Conservation (phyloP, 2,113 vertebrate species). For the Sander lucioperca region DNA sequence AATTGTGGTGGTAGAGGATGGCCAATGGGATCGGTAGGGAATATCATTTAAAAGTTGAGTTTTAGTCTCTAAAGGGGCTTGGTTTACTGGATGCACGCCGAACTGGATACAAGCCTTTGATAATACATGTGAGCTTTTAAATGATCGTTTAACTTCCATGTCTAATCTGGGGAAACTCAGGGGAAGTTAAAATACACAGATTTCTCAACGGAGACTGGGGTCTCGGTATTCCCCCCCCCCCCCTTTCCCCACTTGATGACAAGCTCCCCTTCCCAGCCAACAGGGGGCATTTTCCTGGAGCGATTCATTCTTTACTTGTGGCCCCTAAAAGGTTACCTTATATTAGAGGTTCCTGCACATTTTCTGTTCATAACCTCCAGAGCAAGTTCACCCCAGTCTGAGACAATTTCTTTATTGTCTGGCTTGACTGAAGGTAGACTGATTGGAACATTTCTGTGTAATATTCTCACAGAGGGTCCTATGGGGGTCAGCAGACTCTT, state of each 20-base stretch:
- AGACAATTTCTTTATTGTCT: not conserved
- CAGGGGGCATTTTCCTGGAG: not conserved
- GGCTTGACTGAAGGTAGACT: not conserved
- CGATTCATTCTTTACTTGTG: slow-evolving; percentile 1
- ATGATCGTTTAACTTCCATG: fast-evolving
- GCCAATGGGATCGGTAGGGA: not conserved
- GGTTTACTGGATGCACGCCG: not conserved
- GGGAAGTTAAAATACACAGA: not conserved
- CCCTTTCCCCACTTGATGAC: not conserved
- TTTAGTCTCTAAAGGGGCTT: not conserved
- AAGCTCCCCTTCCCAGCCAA: not conserved
- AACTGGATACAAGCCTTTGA: fast-evolving
- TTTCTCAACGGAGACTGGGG: slow-evolving; percentile 6
- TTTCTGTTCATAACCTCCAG: not conserved
- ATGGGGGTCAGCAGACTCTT: not conserved
- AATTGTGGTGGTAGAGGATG: too few relatives aligned
- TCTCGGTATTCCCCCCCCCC: not conserved
- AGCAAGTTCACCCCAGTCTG: not conserved
- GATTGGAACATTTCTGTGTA: not conserved
- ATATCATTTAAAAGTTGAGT: fast-evolving
- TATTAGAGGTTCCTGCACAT: not conserved
- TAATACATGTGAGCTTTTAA: fast-evolving
- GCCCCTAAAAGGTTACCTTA: not conserved
- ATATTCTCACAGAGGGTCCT: not conserved
- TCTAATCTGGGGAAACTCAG: fast-evolving